Evolutionary conservation across 2,888 invertebrate species (phyloP), one percentile per base, ranked within the genome.

Genomic region (Brenthis ino): DNA sequence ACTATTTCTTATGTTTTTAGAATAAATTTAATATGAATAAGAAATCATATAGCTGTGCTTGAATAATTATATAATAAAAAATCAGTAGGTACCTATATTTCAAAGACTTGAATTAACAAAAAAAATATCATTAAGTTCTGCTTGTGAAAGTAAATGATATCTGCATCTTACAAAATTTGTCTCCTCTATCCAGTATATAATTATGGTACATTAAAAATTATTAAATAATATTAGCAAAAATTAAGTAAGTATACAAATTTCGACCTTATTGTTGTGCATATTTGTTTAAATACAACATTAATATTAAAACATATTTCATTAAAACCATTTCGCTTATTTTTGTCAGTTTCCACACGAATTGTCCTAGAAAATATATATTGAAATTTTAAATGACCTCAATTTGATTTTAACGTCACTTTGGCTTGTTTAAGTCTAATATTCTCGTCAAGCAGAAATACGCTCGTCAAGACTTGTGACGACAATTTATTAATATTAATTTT

Each of bases 401-500:
- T 69, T 58, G 28, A 57, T 64, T 64, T 68, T 68, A 57, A 57
- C 65, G 55, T 51, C 63, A 57, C 61, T 70, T 64, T 60, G 48
- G 57, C 65, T 65, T 70, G 67, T 67, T 72, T 72, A 64, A 69
- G 64, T 68, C 68, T 64, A 67, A 71, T 48, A 64, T 67, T 64
- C 57, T 50, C 66, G 37, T 64, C 68, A 67, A 69, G 64, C 58
- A 67, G 70, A 66, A 72, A 70, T 70, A 67, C 64, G 63, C 50
- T 58, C 71, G 60, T 64, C 58, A 53, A 63, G 68, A 69, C 68
- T 65, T 64, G 57, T 54, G 65, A 68, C 67, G 66, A 58, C 69
- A 72, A 69, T 72, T 64, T 72, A 73, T 74, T 74, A 74, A 76
- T 70, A 75, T 75, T 75, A 74, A 76, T 74, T 80, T 79, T 78